phyloP scores from a whole-genome alignment of 2,113 vertebrate genomes.

The Lamprotornis superbus region DNA sequence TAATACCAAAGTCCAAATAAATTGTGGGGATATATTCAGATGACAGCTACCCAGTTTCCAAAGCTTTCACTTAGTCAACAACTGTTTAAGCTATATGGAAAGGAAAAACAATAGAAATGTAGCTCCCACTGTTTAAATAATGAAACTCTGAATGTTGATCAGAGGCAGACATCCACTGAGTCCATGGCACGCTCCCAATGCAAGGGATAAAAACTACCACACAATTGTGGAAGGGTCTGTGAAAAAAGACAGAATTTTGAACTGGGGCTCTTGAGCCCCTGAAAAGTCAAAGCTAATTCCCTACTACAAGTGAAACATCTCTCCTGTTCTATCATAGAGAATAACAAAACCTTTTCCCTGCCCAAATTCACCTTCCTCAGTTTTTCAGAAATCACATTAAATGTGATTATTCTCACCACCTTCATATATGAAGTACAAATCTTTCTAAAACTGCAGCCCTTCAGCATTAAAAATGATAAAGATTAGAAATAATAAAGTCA shows the following conservation, averaged over 20 bases:
- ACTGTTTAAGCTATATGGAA: neutral
- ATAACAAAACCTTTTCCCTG: neutral
- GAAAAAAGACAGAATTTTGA: neutral
- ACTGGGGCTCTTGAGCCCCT: neutral
- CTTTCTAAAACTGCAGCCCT: neutral
- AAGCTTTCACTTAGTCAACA: neutral
- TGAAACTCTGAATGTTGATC: neutral
- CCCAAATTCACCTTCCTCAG: neutral
- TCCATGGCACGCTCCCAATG: neutral
- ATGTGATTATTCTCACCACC: neutral
- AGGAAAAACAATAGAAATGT: neutral
- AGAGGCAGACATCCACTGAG: neutral
- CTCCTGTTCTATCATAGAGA: neutral
- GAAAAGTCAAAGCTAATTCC: neutral
- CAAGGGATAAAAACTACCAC: neutral
- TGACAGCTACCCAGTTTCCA: neutral
- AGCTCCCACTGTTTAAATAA: neutral
- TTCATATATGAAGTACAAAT: neutral
- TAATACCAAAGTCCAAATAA: neutral
- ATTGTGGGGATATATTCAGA: neutral
- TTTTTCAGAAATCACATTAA: neutral
- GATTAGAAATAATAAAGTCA: neutral
- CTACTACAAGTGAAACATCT: neutral
- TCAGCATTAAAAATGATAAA: neutral
- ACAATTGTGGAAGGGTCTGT: neutral